Conservation (phyloP, 2,888 invertebrate species). For the Seira musarum region DNA sequence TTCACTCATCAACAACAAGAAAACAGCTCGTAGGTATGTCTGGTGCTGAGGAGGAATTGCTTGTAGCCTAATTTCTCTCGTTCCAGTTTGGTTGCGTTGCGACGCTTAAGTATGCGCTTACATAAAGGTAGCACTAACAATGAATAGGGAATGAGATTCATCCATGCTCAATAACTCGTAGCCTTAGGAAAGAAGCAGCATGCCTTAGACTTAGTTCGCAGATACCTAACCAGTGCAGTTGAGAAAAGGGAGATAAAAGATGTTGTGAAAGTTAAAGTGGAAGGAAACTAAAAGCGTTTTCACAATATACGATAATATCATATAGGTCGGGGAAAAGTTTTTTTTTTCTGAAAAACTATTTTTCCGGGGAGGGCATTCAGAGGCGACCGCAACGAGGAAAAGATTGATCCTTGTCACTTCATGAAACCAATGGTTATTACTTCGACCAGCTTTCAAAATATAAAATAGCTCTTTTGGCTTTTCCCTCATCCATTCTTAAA, state of each 20-base stretch:
- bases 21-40: too few species aligned
- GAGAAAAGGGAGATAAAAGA: too few species aligned
- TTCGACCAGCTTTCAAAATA: too few species aligned
- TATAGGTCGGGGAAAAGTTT: conserved; percentile 7
- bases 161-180: conserved; percentile 33
- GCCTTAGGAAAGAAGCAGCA: conserved; percentile 27
- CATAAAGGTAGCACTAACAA: not conserved
- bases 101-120: not conserved
- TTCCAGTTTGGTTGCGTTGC: conserved; percentile 16
- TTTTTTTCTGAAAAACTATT: not conserved
- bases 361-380: not conserved
- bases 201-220: too few species aligned
- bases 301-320: too few species aligned
- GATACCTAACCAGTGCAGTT: too few species aligned
- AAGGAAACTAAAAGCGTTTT: too few species aligned
- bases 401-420: conserved; percentile 52
- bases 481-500: not conserved
- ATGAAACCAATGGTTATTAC: conserved; percentile 31
- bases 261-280: too few species aligned
- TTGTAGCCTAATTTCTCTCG: conserved; percentile 51
- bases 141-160: not conserved
- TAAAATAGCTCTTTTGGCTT: not conserved
- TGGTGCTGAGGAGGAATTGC: too few species aligned
- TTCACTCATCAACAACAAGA: too few species aligned
- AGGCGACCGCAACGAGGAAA: not conserved